phyloP scores from a whole-genome alignment of 1,140 invertebrate genomes.

The Leptinotarsa texana region DNA sequence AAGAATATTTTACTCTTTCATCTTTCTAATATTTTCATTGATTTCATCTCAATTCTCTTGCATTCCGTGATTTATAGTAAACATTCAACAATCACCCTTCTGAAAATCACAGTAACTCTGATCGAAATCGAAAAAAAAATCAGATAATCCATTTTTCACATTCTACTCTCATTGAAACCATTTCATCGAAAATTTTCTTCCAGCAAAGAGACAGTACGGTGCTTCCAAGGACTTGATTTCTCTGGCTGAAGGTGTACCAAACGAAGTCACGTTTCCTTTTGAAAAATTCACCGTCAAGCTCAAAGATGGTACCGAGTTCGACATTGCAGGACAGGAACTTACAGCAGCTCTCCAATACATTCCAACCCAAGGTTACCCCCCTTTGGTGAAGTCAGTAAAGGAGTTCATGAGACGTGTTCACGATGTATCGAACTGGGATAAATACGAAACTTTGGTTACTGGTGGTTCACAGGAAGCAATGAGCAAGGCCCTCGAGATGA shows the following conservation, averaged over 20 bases:
- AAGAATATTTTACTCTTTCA: too few species aligned
- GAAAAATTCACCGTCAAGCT: slow-evolving; percentile 66
- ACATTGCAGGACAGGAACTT: slow-evolving; percentile 64
- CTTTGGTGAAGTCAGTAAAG: slow-evolving; percentile 66
- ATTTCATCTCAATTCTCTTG: too few species aligned
- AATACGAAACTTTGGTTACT: slow-evolving; percentile 68
- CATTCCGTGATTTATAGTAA: too few species aligned
- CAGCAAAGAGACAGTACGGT: slow-evolving; percentile 68
- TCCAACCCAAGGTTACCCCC: slow-evolving; percentile 73
- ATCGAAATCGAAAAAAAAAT: too few species aligned
- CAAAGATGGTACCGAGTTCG: slow-evolving; percentile 63
- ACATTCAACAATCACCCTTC: too few species aligned
- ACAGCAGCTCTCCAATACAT: slow-evolving; percentile 72
- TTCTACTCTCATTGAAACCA: too few species aligned
- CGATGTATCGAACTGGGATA: slow-evolving; percentile 66
- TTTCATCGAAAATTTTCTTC: not conserved
- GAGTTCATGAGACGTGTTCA: slow-evolving; percentile 69
- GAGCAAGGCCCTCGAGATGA: slow-evolving; percentile 71
- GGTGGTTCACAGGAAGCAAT: slow-evolving; percentile 78
- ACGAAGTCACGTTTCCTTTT: slow-evolving; percentile 76
- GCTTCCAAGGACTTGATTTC: slow-evolving; percentile 70
- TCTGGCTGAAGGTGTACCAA: slow-evolving; percentile 78
- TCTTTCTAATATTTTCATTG: too few species aligned
- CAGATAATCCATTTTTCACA: too few species aligned
- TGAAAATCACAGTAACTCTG: too few species aligned